Base-by-base conservation (phyloP, 1,140 invertebrate genomes). In the Pseudomyrmex concolor region DNA sequence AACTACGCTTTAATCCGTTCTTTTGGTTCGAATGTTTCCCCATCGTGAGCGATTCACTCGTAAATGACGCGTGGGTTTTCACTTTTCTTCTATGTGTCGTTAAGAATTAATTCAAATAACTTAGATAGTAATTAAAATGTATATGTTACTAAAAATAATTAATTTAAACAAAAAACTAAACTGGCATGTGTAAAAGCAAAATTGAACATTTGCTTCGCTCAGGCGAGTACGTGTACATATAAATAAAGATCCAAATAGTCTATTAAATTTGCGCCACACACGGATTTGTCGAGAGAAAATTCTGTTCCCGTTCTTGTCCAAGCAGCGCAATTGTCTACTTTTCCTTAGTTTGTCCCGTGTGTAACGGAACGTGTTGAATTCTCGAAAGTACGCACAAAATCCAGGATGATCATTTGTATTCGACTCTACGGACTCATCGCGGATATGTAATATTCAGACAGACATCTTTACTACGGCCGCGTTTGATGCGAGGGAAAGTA, bases 401-500 rank as follows among this genome's bases (percentile, higher is more conserved):
- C 25, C 25, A 43, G 48, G 0, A 67, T 34, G 0, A 34, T 17
- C 48, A 77, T 77, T 77, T 77, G 60, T 76, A 76, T 77, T 19
- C 62, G 62, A 19, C 25, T 25, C 12, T 15, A 15, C 57, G 15
- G 15, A 64, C n/a, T 22, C 62, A 67, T 77, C n/a, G 12, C 25
- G 17, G 19, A 34, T 54, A 15, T 45, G 66, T 15, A 54, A 54
- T 12, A 19, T 9, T n/a, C 51, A 10, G 22, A 54, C 48, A 19
- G 12, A 43, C n/a, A 15, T 78, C 54, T 78, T 78, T 17, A 17
- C 13, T 71, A 71, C 54, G 43, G 43, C 19, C 19, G 43, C 22
- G 15, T 62, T 34, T 19, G 68, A 17, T 22, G 50, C 43, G 22
- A 80, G 76, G 55, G 76, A 80, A 80, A 80, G 76, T 80, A 50